Evolutionary conservation across 1,140 invertebrate genomes (phyloP).

Genomic region (Drosophila repletoides): DNA sequence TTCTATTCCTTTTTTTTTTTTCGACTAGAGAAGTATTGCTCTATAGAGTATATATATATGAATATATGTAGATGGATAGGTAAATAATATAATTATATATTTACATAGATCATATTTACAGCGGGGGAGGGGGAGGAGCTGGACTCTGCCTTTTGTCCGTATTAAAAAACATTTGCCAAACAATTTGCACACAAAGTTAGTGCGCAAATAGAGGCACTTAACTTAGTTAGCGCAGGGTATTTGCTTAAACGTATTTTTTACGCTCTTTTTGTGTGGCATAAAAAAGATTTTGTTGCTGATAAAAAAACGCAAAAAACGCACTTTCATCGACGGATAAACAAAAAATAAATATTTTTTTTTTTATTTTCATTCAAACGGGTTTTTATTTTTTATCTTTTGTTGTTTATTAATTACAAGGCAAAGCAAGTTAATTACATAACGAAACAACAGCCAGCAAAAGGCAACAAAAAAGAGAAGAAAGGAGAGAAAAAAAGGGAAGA

Average conservation of each 20-base stretch:
- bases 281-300: no score
- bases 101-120: neutral
- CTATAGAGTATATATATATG: no score
- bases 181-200: constrained; percentile 33
- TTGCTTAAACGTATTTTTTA: constrained; percentile 6
- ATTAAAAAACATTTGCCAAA: constrained; percentile 11
- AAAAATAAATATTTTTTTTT: neutral
- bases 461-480: neutral
- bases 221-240: constrained; percentile 21
- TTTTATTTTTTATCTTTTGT: neutral
- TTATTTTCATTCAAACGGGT: constrained; percentile 7
- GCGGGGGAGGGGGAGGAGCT: neutral
- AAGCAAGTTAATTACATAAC: neutral
- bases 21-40: no score
- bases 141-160: neutral
- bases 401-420: neutral
- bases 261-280: no score
- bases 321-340: neutral
- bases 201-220: constrained; percentile 21
- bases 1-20: no score
- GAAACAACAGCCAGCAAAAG: neutral
- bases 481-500: no score
- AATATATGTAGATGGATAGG: no score
- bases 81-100: neutral
- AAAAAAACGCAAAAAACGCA: no score